Evolutionary conservation across 2,888 invertebrate species (phyloP).

Genomic region (Schrankia costaestrigalis): DNA sequence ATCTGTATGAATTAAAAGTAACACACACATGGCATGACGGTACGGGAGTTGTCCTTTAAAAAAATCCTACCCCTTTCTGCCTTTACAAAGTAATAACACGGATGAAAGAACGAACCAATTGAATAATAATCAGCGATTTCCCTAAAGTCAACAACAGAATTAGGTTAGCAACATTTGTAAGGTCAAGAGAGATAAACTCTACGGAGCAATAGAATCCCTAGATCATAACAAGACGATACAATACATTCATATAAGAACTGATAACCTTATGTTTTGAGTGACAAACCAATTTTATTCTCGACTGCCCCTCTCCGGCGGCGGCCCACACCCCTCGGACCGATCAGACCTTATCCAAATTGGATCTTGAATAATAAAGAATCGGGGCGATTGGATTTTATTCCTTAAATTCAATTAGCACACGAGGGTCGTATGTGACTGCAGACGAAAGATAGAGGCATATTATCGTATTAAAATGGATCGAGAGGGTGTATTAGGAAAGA

Average conservation of each 20-base stretch:
- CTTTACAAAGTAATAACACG: too few species aligned
- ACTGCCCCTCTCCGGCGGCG: conserved; percentile 63
- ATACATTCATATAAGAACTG: conserved; percentile 35
- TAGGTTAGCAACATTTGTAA: too few species aligned
- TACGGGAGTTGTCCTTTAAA: too few species aligned
- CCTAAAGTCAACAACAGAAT: too few species aligned
- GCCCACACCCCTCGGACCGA: conserved; percentile 62
- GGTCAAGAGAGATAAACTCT: conserved; percentile 5
- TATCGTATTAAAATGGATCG: conserved; percentile 75
- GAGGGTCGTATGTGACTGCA: conserved; percentile 79
- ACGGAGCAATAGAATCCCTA: conserved; percentile 6
- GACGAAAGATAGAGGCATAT: conserved; percentile 77
- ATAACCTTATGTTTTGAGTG: conserved; percentile 80
- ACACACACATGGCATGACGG: too few species aligned
- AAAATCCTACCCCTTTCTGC: too few species aligned
- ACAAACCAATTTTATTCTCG: conserved; percentile 81
- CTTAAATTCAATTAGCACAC: conserved; percentile 82
- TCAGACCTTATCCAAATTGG: conserved; percentile 82
- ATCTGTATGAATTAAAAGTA: too few species aligned
- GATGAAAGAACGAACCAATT: too few species aligned
- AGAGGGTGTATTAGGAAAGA: conserved; percentile 52
- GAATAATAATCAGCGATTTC: too few species aligned
- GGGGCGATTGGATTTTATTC: conserved; percentile 82
- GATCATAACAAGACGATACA: conserved; percentile 23
- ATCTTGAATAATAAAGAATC: conserved; percentile 83